Base-by-base conservation (phyloP, 2,888 invertebrate species). In the Cephus pygmeus region DNA sequence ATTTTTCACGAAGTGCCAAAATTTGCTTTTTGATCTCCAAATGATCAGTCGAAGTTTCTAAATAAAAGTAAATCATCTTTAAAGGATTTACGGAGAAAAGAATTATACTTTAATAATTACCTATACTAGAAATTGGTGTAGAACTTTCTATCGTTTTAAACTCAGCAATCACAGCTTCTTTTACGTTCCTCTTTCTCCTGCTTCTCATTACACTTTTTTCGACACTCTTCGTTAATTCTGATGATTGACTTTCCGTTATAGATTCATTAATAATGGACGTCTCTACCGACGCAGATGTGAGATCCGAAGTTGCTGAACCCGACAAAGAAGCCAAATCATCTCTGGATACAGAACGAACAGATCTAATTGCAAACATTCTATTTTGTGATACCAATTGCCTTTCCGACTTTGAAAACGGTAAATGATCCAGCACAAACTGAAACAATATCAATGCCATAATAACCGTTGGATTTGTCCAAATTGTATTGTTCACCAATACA, bases 11-110 rank as follows among this genome's bases (percentile, higher is more conserved):
- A 31, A 95, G 85, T 34, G 91, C 92, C 83, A 94, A 92, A 79
- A 95, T 93, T 88, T 94, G 93, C 81, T 92, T 92, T 83, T 94
- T 94, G 0, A 93, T 93, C 84, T 93, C 93, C 79, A 94, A 89
- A 86, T 94, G 93, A 76, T 93, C 93, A 35, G 88, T 87, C 33
- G 91, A 90, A 35, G 87, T 86, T 79, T 90, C 91, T 88, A 76
- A 69, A 80, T 76, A 76, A 80, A 81, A 4, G 80, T n/a, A 74
- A 56, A 56, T 23, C 40, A 40, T 23, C 23, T 23, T 56, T 56
- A 56, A 56, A 23, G 9, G 2, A 23, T 56, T 23, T 36, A 36
- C 56, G 15, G 9, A 23, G 9, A 23, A 23, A 9, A 56, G 9
- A 56, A 56, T 9, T 56, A 23, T 56, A 56, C 2, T 56, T 56